Evolutionary conservation across 2,888 invertebrate species (phyloP).

Genomic region (Dynastes tityus): DNA sequence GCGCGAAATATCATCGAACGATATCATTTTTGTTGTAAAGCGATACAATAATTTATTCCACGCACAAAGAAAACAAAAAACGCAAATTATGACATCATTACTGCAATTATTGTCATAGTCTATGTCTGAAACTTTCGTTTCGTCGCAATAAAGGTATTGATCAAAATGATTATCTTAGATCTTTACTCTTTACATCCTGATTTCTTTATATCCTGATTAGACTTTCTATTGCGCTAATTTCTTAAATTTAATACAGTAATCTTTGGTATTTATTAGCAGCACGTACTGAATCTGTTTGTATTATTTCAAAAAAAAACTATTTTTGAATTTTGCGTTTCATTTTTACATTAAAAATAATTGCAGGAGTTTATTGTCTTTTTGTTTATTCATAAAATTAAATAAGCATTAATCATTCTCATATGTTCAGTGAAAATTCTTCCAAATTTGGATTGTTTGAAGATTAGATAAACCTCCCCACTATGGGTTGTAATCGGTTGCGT

Average conservation of each 20-base stretch:
- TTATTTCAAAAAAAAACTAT: too few species aligned
- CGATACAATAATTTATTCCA: constrained; percentile 34
- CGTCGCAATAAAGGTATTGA: constrained; percentile 21
- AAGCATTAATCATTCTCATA: neutral
- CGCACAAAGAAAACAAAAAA: constrained; percentile 29
- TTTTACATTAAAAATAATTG: too few species aligned
- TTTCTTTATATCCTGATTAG: neutral
- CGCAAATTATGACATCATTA: constrained; percentile 43
- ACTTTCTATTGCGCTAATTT: neutral
- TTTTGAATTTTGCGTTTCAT: too few species aligned
- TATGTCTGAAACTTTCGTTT: constrained; percentile 13
- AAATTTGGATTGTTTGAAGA: constrained; percentile 6
- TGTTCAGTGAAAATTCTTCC: neutral
- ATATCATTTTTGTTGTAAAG: constrained; percentile 32
- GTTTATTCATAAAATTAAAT: neutral
- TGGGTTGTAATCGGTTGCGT: too few species aligned
- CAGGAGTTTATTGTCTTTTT: neutral
- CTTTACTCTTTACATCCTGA: neutral
- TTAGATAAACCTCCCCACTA: neutral
- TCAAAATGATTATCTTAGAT: neutral
- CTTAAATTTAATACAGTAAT: neutral
- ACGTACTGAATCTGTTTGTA: too few species aligned
- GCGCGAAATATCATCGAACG: constrained; percentile 26
- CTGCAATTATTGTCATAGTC: constrained; percentile 24
- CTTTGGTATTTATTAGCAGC: too few species aligned